phyloP scores from a whole-genome alignment of 2,113 vertebrate genomes.

The Apodemus speciosus region DNA sequence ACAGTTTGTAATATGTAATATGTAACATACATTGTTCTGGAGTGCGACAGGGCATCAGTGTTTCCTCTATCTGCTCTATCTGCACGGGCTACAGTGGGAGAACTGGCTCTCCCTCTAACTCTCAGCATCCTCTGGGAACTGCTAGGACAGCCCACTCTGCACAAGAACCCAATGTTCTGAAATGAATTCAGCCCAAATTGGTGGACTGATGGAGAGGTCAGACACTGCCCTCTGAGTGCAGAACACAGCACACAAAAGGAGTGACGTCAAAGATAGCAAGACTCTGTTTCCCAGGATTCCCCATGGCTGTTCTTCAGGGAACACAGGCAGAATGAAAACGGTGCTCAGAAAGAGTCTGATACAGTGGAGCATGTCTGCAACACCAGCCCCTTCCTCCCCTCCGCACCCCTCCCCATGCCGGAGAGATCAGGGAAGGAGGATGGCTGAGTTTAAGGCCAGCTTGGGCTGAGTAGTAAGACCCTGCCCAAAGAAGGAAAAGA shows the following conservation, averaged over 20 bases:
- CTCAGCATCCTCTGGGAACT: neutral
- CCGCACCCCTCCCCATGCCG: neutral
- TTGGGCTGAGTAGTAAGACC: neutral
- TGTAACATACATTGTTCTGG: too few species aligned
- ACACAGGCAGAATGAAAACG: neutral
- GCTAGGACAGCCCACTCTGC: neutral
- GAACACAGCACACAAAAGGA: neutral
- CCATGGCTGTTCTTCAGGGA: neutral
- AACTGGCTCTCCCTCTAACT: neutral
- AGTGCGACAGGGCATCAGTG: rapidly evolving
- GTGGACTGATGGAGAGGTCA: neutral
- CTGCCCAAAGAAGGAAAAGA: neutral
- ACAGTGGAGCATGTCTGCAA: neutral
- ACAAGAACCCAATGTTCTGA: neutral
- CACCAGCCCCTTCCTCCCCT: neutral
- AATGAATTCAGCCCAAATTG: neutral
- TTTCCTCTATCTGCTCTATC: neutral
- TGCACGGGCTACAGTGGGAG: too few species aligned
- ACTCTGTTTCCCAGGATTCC: neutral
- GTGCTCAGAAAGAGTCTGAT: neutral
- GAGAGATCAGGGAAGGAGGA: neutral
- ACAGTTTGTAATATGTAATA: too few species aligned
- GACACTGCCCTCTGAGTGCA: neutral
- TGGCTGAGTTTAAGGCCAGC: neutral
- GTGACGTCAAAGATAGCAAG: neutral